Evolutionary conservation across 2,888 invertebrate species (phyloP).

Genomic region (Thereva nobilitata): DNA sequence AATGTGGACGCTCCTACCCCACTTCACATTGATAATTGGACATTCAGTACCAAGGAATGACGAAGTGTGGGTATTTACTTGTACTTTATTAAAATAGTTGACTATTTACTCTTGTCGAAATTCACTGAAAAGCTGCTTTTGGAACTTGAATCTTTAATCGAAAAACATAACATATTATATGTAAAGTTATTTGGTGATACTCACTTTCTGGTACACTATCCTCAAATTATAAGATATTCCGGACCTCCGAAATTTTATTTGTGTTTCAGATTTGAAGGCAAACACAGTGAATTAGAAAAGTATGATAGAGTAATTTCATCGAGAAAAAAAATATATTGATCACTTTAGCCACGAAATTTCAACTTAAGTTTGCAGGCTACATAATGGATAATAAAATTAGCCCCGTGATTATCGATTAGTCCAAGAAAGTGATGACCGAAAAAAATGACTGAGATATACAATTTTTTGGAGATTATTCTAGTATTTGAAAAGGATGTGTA

Average conservation of each 20-base stretch:
- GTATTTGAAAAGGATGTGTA: too few species aligned
- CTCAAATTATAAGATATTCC: background rate
- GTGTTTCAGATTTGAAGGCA: constrained; percentile 21
- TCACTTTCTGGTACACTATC: constrained; percentile 20
- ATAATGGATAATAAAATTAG: too few species aligned
- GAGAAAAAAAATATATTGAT: background rate
- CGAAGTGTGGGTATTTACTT: constrained; percentile 35
- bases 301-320: constrained; percentile 4
- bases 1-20: constrained; percentile 42
- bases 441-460: too few species aligned
- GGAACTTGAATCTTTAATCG: background rate
- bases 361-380: background rate
- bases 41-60: constrained; percentile 40
- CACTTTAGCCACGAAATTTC: background rate
- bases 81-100: constrained; percentile 35
- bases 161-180: background rate
- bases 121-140: constrained; percentile 6
- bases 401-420: too few species aligned
- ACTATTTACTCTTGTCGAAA: constrained; percentile 32
- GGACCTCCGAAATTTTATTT: constrained; percentile 20
- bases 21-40: constrained; percentile 40
- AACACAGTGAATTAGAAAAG: constrained; percentile 21
- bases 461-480: too few species aligned
- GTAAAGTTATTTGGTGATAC: constrained; percentile 19
- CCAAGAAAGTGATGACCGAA: too few species aligned